Conservation (phyloP, 1,140 invertebrate genomes). For the Druon quercuslanigerum region DNA sequence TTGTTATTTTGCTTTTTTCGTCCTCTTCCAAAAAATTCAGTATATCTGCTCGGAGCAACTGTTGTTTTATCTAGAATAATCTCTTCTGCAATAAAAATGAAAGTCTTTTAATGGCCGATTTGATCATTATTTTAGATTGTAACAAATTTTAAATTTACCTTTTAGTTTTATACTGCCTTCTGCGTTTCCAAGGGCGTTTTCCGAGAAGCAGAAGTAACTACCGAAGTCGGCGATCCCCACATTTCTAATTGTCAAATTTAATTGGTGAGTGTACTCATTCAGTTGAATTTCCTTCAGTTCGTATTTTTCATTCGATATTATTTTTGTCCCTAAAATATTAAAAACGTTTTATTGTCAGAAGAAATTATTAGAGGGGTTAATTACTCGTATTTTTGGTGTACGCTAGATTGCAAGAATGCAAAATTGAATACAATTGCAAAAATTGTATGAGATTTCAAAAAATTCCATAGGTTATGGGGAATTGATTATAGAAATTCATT, state of each 20-base stretch:
- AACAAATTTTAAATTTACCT: slow-evolving; percentile 74
- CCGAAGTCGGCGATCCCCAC: slow-evolving; percentile 84
- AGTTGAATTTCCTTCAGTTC: slow-evolving; percentile 79
- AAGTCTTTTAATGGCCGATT: not conserved
- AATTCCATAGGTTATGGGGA: no score
- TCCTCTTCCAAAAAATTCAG: slow-evolving; percentile 37
- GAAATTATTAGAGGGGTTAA: not conserved
- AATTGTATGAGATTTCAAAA: no score
- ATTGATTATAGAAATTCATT: no score
- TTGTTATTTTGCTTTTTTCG: slow-evolving; percentile 40
- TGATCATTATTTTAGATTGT: not conserved
- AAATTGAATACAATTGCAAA: no score
- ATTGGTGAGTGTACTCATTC: slow-evolving; percentile 83
- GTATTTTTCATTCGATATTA: slow-evolving; percentile 82
- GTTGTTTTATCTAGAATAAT: slow-evolving; percentile 46
- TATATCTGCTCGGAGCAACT: slow-evolving; percentile 32
- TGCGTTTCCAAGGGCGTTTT: slow-evolving; percentile 84
- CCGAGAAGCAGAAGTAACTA: slow-evolving; percentile 83
- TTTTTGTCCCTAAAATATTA: slow-evolving; percentile 80
- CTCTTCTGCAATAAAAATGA: slow-evolving; percentile 44
- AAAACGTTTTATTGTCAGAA: slow-evolving; percentile 75
- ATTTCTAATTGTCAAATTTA: slow-evolving; percentile 86
- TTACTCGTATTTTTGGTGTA: no score
- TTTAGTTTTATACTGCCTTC: slow-evolving; percentile 83
- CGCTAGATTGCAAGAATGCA: no score